Percentiles rank a stretch among this genome's conserved stretches.
phyloP scores from a whole-genome alignment of 1,140 invertebrate species.

The Scaptomyza pallida region DNA sequence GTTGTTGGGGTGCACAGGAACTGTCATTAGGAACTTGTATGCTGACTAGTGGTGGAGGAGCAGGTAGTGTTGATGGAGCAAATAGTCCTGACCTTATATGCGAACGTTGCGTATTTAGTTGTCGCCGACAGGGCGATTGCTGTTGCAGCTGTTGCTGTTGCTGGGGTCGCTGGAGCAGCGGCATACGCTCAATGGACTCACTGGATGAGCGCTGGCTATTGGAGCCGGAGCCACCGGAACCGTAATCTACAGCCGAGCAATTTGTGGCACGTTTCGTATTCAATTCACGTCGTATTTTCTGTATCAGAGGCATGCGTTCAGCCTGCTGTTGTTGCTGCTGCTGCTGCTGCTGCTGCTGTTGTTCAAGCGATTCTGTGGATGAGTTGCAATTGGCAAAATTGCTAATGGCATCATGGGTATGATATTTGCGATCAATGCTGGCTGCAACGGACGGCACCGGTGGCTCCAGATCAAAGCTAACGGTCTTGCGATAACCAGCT shows the following conservation, averaged over 20 bases:
- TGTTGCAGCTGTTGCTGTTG: slow-evolving; percentile 34
- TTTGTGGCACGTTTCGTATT: slow-evolving; percentile 76
- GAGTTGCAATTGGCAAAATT: slow-evolving; percentile 51
- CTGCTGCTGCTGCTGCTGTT: neutral
- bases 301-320: slow-evolving; percentile 71
- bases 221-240: slow-evolving; percentile 71
- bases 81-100: slow-evolving; percentile 71
- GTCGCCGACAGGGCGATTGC: slow-evolving; percentile 50
- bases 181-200: slow-evolving; percentile 78
- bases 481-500: slow-evolving; percentile 75
- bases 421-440: slow-evolving; percentile 75
- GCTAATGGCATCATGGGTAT: slow-evolving; percentile 80
- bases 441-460: slow-evolving; percentile 20
- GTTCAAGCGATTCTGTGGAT: slow-evolving; percentile 59
- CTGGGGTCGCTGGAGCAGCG: slow-evolving; percentile 54
- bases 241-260: slow-evolving; percentile 56
- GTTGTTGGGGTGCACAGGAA: slow-evolving; percentile 70
- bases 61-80: neutral
- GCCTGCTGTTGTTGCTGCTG: slow-evolving; percentile 25
- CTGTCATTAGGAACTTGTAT: slow-evolving; percentile 83
- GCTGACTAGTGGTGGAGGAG: slow-evolving; percentile 45
- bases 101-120: slow-evolving; percentile 71
- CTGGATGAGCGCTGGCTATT: slow-evolving; percentile 78
- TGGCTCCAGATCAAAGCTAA: slow-evolving; percentile 82
- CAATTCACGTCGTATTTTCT: slow-evolving; percentile 74